These are phyloP conservation scores for Crotalus tigris DNA, from an alignment of 2,113 vertebrate species.

Conservation along the genomic window DNA sequence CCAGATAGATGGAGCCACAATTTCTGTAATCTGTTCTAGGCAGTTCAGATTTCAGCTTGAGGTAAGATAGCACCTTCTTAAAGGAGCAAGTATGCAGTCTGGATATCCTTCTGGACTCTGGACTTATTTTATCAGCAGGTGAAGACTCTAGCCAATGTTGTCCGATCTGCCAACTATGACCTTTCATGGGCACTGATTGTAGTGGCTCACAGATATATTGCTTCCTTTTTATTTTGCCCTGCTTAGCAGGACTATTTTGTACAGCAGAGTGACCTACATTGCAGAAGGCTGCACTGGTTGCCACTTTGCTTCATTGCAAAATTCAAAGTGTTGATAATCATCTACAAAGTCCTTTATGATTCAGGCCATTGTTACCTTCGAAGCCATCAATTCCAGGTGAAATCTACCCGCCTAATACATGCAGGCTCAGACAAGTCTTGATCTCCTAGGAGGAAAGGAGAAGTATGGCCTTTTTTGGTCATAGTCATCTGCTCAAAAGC, in stretches of 20 bases:
- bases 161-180: background rate
- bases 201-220: background rate
- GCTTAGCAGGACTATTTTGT: background rate
- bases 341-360: background rate
- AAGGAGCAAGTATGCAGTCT: background rate
- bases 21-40: background rate
- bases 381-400: background rate
- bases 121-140: background rate
- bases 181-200: background rate
- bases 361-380: background rate
- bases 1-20: background rate
- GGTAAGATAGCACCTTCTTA: background rate
- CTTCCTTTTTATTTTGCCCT: background rate
- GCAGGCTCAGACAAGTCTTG: background rate
- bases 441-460: background rate
- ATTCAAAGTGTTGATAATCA: background rate
- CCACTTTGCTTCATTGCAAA: background rate
- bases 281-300: background rate
- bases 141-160: background rate
- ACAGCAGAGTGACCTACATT: background rate
- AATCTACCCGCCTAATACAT: background rate
- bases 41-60: background rate
- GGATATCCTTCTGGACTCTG: background rate
- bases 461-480: background rate
- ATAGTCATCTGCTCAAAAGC: background rate